A percentile compares a stretch with the other conserved stretches of the same genome.
Conservation (phyloP, 2,113 vertebrate species). For the Picathartes gymnocephalus region DNA sequence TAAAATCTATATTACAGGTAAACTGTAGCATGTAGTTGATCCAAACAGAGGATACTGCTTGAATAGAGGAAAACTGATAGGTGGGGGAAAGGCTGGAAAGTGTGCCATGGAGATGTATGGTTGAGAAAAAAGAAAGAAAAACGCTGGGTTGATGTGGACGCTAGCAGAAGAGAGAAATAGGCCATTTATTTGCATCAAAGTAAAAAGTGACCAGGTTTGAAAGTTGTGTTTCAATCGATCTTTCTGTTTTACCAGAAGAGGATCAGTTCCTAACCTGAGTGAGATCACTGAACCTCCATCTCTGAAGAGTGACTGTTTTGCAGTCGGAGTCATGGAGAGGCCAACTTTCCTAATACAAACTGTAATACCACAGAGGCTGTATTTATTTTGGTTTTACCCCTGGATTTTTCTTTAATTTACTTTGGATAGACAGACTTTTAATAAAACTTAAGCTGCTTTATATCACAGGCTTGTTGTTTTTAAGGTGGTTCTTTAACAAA, state of each 20-base stretch:
- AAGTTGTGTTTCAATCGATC: not conserved
- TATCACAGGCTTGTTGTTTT: conserved; percentile 25
- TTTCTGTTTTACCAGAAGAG: not conserved
- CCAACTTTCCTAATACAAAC: not conserved
- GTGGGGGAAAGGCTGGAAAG: not conserved
- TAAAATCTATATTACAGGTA: not conserved
- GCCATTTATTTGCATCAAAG: not conserved
- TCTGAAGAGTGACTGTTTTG: not conserved
- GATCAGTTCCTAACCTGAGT: not conserved
- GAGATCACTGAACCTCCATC: not conserved
- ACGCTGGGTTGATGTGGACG: not conserved
- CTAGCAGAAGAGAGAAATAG: not conserved
- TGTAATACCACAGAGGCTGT: not conserved
- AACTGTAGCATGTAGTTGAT: not conserved
- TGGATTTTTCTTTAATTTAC: conserved; percentile 51
- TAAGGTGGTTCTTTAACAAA: conserved; percentile 3
- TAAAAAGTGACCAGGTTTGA: not conserved
- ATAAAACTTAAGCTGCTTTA: conserved; percentile 46
- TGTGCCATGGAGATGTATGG: rapidly evolving
- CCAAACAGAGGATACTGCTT: not conserved
- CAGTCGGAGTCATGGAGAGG: not conserved
- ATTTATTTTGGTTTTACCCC: conserved; percentile 41
- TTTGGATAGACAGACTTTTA: conserved; percentile 36
- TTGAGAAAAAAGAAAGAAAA: not conserved
- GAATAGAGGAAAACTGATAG: not conserved